A percentile compares a stretch with the other conserved stretches of the same genome.
These are phyloP conservation scores for Peromyscus polionotus DNA, from an alignment of 2,113 vertebrate species.

Conservation along the genomic window DNA sequence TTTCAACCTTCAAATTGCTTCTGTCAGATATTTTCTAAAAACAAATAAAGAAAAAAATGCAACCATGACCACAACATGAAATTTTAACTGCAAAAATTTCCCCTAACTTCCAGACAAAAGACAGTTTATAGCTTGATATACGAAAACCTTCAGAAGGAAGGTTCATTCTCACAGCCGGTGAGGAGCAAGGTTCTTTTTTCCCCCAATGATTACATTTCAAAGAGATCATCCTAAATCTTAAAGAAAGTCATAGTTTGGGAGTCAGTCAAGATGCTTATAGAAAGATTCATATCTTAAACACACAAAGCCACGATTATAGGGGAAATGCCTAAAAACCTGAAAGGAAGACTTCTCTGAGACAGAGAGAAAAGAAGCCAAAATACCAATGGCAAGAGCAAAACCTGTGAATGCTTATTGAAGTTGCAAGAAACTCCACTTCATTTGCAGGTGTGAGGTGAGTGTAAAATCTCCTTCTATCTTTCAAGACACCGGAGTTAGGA, in stretches of 20 bases:
- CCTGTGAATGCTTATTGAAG: no score
- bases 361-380: background rate
- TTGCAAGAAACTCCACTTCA: background rate
- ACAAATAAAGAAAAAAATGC: background rate
- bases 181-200: background rate
- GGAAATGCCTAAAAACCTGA: background rate
- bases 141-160: background rate
- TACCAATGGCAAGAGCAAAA: background rate
- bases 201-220: background rate
- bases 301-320: background rate
- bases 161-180: rapidly evolving
- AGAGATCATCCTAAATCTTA: background rate
- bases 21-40: background rate
- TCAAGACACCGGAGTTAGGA: background rate
- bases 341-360: background rate
- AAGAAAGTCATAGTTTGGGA: background rate
- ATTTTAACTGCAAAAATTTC: background rate
- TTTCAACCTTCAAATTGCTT: background rate
- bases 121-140: background rate
- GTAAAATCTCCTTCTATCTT: background rate
- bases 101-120: background rate
- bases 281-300: background rate
- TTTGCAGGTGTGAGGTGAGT: background rate
- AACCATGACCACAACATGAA: background rate
- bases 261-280: background rate